Evolutionary conservation across 2,113 vertebrate species (phyloP).

Genomic region (Xyliphius kryptos): DNA sequence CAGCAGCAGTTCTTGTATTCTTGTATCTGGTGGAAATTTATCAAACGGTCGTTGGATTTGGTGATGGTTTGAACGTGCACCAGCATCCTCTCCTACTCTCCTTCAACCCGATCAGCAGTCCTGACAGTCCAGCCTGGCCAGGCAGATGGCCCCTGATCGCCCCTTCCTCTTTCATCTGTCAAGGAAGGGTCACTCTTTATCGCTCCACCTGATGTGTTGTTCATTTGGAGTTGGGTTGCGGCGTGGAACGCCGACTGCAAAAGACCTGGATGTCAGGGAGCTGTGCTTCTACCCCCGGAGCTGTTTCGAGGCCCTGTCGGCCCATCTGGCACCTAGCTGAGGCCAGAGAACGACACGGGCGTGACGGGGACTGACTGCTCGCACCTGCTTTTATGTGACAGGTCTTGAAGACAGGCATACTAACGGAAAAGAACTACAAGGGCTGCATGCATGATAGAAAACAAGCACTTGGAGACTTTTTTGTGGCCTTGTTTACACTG

Average conservation of each 20-base stretch:
- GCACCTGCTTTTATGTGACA: too few species aligned
- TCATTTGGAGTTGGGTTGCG: conserved; percentile 27
- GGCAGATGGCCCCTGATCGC: conserved; percentile 58
- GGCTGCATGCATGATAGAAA: too few species aligned
- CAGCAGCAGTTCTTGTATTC: too few species aligned
- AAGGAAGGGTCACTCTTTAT: conserved; percentile 52
- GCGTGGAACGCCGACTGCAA: conserved; percentile 5
- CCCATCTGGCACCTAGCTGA: conserved; percentile 29
- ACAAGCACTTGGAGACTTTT: too few species aligned
- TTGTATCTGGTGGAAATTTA: too few species aligned
- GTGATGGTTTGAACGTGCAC: too few species aligned
- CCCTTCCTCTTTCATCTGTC: conserved; percentile 54
- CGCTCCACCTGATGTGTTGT: conserved; percentile 30
- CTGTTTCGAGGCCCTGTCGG: conserved; percentile 34
- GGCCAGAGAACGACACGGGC: conserved; percentile 23
- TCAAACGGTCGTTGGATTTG: too few species aligned
- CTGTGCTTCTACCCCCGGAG: conserved; percentile 29
- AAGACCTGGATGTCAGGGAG: conserved; percentile 26
- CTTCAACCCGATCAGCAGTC: conserved; percentile 47
- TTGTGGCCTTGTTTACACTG: too few species aligned
- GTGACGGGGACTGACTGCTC: too few species aligned
- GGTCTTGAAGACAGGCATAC: too few species aligned
- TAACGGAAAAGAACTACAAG: too few species aligned
- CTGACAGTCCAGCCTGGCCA: conserved; percentile 60
- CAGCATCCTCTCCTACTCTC: background rate